phyloP scores from a whole-genome alignment of 2,113 vertebrate genomes.

The Loxodonta africana region DNA sequence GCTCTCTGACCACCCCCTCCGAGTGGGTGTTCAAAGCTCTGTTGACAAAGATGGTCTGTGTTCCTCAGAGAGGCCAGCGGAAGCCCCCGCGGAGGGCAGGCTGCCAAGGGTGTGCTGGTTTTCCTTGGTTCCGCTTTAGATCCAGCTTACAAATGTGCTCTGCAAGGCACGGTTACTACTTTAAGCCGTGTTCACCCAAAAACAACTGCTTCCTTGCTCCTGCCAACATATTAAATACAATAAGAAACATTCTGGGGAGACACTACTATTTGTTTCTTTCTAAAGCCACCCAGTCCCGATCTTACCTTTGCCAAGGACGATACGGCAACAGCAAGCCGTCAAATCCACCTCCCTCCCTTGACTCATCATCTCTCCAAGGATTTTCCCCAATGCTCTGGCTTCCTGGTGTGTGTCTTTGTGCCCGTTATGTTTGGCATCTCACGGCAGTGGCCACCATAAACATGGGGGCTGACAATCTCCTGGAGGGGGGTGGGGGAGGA shows the following conservation, averaged over 20 bases:
- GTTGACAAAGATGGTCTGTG: neutral
- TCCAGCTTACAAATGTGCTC: neutral
- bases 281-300: conserved; percentile 3
- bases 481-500: neutral
- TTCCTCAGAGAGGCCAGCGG: conserved; percentile 19
- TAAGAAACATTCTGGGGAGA: neutral
- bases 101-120: neutral
- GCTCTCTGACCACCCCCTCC: neutral
- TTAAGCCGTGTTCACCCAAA: neutral
- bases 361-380: neutral
- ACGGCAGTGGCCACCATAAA: fast-evolving
- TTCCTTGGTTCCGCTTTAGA: neutral
- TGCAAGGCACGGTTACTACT: neutral
- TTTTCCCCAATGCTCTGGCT: neutral
- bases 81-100: neutral
- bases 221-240: neutral
- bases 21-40: neutral
- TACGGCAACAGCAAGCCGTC: neutral
- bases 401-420: neutral
- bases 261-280: neutral
- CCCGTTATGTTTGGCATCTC: neutral
- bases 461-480: neutral
- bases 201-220: neutral
- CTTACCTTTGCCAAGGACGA: conserved; percentile 47
- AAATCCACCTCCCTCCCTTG: neutral